These are phyloP conservation scores for Coelinius sp. DNA, from an alignment of 2,888 invertebrate genomes.

Conservation along the genomic window DNA sequence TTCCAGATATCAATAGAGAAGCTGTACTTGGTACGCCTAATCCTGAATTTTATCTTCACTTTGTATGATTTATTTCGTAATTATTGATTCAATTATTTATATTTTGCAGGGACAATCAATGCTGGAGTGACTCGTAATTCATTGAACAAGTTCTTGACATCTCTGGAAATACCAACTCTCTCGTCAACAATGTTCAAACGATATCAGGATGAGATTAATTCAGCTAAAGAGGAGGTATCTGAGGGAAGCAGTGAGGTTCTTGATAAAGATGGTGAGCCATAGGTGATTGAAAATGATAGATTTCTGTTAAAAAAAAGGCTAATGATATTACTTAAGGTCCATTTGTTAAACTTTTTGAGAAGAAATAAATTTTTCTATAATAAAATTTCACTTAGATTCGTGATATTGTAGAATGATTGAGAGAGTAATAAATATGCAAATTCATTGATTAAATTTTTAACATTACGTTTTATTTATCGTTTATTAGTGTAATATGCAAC, in stretches of 20 bases:
- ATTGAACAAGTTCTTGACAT: background rate
- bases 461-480: slow-evolving; percentile 68
- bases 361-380: background rate
- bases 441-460: slow-evolving; percentile 57
- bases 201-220: background rate
- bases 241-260: background rate
- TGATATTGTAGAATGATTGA: background rate
- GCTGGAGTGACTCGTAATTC: background rate
- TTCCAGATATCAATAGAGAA: background rate
- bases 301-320: background rate
- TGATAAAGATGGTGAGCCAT: background rate
- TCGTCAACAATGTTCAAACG: background rate
- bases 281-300: background rate
- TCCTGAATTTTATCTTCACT: no score
- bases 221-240: background rate
- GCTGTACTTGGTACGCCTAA: background rate
- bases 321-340: background rate
- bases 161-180: background rate
- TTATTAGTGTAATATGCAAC: slow-evolving; percentile 65
- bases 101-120: background rate
- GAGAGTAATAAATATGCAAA: background rate
- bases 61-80: background rate
- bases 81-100: background rate
- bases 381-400: background rate
- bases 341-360: background rate